phyloP scores from a whole-genome alignment of 2,797 vertebrate species.

The Delichon dasypus region DNA sequence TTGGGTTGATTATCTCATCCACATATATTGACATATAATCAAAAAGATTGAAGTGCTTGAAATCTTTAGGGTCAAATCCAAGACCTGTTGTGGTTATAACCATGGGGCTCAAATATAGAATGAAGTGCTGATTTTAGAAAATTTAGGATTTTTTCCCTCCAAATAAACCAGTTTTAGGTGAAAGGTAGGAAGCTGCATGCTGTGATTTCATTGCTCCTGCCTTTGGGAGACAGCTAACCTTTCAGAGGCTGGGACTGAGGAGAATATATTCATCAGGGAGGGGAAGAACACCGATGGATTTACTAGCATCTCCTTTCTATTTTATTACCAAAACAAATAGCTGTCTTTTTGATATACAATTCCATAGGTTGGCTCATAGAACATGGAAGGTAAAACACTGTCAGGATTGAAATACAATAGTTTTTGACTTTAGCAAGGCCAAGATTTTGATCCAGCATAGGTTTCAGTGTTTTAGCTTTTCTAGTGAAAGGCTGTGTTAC shows the following conservation, averaged over 20 bases:
- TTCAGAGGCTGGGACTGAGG: background rate
- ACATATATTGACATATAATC: background rate
- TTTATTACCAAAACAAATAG: conserved; percentile 59
- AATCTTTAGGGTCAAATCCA: background rate
- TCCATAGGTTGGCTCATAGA: background rate
- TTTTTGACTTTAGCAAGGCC: conserved; percentile 8
- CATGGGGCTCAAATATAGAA: background rate
- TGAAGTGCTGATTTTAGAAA: background rate
- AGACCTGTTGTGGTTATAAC: background rate
- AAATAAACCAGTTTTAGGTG: background rate
- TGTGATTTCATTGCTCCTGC: background rate
- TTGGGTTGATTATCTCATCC: background rate
- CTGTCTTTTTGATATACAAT: conserved; percentile 39
- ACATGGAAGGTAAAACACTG: background rate
- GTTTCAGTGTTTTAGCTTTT: background rate
- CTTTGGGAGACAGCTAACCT: background rate
- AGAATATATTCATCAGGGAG: conserved; percentile 30
- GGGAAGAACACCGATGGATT: conserved; percentile 6
- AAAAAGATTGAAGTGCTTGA: background rate
- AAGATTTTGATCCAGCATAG: background rate
- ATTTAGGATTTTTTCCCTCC: background rate
- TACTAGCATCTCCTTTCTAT: conserved; percentile 16
- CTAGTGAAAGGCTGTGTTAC: background rate
- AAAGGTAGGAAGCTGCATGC: background rate
- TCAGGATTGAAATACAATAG: conserved; percentile 6